Evolutionary conservation across 2,888 invertebrate species (phyloP), one percentile per base, ranked within the genome.

Genomic region (Eueremaeus valkanovi): DNA sequence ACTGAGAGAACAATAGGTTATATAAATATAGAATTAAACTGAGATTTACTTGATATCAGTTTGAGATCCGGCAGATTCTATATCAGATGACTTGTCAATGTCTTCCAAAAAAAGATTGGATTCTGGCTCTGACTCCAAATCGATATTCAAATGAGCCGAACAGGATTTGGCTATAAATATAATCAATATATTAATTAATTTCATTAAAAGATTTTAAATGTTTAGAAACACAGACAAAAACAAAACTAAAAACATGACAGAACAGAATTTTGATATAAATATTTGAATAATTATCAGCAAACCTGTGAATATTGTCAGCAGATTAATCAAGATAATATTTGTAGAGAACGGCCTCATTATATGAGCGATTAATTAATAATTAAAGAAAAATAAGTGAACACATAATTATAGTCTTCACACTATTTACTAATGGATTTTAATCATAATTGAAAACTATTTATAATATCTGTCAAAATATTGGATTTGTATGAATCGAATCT

Each of bases 121-220:
- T 68, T 68, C 42, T 5, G 68, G 68, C 24, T 68, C 68, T 68
- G 68, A 68, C 16, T 68, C 68, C 42, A 68, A 68, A 68, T 68
- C 68, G 21, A 68, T 40, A 13, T 16, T 42, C 42, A 68, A 13
- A 68, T 68, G 40, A 36, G 68, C 40, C 40, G 9, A 68, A 68
- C 36, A 42, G 40, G n/a, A 42, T 3, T 68, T 27, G 16, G 21
- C 24, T 68, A 63, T 16, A 29, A n/a, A 33, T 33, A n/a, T 63
- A 33, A 8, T 29, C 13, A 36, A 8, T 29, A 29, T 61, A 29
- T 61, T 29, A 61, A 18, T 9, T 45, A 13, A 2, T 45, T 11
- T 40, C 40, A 40, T 40, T 40, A 9, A 40, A 45, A 13, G 18
- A 18, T 45, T 45, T 45, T 45, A 45, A 45, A 13, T 13, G 18